Base-by-base conservation (phyloP, 2,113 vertebrate genomes). In the Cyrtonyx montezumae region DNA sequence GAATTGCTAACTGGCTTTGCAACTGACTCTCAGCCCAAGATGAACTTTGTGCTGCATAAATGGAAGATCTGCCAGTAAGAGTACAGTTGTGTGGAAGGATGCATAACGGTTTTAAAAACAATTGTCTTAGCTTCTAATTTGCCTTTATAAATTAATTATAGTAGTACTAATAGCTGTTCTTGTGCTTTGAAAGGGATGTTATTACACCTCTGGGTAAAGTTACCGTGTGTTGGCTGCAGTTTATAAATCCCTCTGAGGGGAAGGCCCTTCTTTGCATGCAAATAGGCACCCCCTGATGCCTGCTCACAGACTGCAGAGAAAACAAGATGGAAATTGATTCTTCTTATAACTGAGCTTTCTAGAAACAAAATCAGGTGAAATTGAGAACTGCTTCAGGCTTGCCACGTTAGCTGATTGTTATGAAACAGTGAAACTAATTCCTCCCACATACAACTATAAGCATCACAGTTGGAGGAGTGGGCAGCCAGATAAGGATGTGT, bases 91-190 rank as follows among this genome's bases (percentile, higher is more conserved):
- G 30, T 58, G 77, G 76, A 55, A 61, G 28, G 86, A 7, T 71
- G 55, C 40, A 19, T 28, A 65, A 69, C 34, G 42, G 32, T 43
- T 80, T 83, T 90, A 30, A 56, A 76, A 84, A 84, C 69, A 34
- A 65, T 58, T 59, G 53, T 30, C 11, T 87, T 95, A 40, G 59
- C 66, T 92, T 69, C 84, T 91, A 75, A 69, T 84, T n/a, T 88
- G 62, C 75, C 79, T 94, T 81, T 91, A 88, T 96, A 96, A 97
- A 97, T 96, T 96, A 96, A 82, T 97, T 59, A 96, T 30, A 34
- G 51, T 23, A 81, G 79, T 87, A 69, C 87, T 89, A 91, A 85
- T 87, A 43, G 58, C 67, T 71, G 9, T 93, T 96, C 30, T 89
- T 45, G 11, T 95, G 80, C 76, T 77, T 77, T 85, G 66, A 91